A percentile compares a stretch with the other conserved stretches of the same genome.
These are phyloP conservation scores for Chitala chitala DNA, from an alignment of 2,113 vertebrate genomes.

Conservation along the genomic window DNA sequence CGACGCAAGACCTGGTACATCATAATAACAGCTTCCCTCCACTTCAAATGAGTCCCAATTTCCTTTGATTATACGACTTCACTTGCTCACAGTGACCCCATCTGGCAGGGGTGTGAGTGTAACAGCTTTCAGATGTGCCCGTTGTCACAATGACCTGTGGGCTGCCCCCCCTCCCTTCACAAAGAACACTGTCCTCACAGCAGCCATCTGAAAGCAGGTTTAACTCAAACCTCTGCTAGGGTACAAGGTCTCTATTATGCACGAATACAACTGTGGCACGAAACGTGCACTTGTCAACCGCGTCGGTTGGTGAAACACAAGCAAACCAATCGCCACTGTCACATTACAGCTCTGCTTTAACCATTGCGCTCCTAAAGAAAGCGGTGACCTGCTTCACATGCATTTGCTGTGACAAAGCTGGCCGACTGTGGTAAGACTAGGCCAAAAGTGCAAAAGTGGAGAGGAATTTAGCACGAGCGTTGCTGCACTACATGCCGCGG, in stretches of 20 bases:
- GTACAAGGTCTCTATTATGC: background rate
- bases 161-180: background rate
- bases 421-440: too few relatives aligned
- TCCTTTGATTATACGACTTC: constrained; percentile 58
- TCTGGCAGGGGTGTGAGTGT: constrained; percentile 56
- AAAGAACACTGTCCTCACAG: background rate
- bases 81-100: constrained; percentile 44
- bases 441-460: too few relatives aligned
- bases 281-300: too few relatives aligned
- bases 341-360: constrained; percentile 35
- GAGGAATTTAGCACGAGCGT: too few relatives aligned
- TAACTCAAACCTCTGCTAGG: background rate
- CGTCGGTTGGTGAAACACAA: constrained; percentile 2
- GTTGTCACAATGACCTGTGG: constrained; percentile 35
- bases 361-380: too few relatives aligned
- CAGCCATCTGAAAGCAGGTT: background rate
- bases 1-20: constrained; percentile 30
- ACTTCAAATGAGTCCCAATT: constrained; percentile 56
- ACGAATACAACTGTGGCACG: background rate
- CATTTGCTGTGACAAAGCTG: background rate
- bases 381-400: constrained; percentile 24
- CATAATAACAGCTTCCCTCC: constrained; percentile 49
- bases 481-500: too few relatives aligned
- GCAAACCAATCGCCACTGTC: constrained; percentile 35
- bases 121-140: constrained; percentile 63